Evolutionary conservation across 2,888 invertebrate species (phyloP), one percentile per base, ranked within the genome.

Genomic region (Blastobasis lacticolella): DNA sequence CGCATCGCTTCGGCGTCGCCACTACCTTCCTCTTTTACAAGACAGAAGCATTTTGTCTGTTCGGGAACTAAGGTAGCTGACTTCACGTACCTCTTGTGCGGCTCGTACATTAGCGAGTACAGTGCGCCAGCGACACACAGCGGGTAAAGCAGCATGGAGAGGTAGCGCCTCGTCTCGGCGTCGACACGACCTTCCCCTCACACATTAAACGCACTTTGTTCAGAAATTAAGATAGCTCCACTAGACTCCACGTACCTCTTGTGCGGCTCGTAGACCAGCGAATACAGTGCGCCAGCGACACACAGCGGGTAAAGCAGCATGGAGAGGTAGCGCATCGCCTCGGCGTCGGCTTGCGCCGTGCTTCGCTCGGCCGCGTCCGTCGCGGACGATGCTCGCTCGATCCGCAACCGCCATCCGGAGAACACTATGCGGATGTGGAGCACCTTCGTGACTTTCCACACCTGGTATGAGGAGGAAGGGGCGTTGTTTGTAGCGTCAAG

Each of bases 381-480:
- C 51, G 88, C 89, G 40, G 86, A 37, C 50, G 78, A 78, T 2
- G 23, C 23, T 5, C 81, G 73, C 71, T 76, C 78, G 42, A 81
- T 64, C 37, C 68, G 68, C 23, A 69, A 64, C 64, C 59, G 55
- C 65, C 76, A 73, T 7, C 89, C 87, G 10, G 62, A 65, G 66
- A 89, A 89, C 7, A 78, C 78, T 38, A 93, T 69, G 38, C 90
- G 90, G n/a, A 95, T 71, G 73, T 95, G 95, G 4, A 96, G 89
- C 7, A 98, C 96, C 77, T 98, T 98, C 58, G 93, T 95, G 45
- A 97, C 94, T 85, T 99, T 99, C 99, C 99, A 98, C 53, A 97
- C 71, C 94, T 96, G 74, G 45, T 37, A 46, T 10, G 10, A 48
- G 23, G 23, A 23, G n/a, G n/a, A n/a, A n/a, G n/a, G n/a, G n/a